Evolutionary conservation across 2,888 invertebrate species (phyloP), one percentile per base, ranked within the genome.

Genomic region (Drosophila ustulata): DNA sequence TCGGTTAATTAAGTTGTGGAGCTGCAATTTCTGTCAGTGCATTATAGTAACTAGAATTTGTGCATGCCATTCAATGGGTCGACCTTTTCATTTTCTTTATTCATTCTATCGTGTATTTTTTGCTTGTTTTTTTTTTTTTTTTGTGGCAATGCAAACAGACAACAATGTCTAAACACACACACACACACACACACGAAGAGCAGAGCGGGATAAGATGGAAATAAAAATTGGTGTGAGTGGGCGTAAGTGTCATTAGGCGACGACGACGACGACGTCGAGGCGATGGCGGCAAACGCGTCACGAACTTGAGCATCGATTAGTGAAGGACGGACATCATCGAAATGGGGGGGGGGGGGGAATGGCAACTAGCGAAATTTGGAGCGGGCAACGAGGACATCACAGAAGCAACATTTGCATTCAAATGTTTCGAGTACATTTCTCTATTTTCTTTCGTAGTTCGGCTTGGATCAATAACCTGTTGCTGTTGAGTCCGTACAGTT

Each of bases 401-500:
- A 65, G 62, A 49, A 18, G 46, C 37, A 37, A 2, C 50, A 66
- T 68, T 69, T 80, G 70, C 71, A 79, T 71, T 74, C 67, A 55
- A 71, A 71, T 57, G 68, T 50, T 61, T 56, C 37, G 46, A 68
- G 39, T 67, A 55, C 46, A 18, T 18, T 18, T 18, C 2, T 18
- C 18, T 18, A 18, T 80, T 23, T 32, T 11, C 25, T 39, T 18
- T 47, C 2, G 32, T 8, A 26, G 11, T 18, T 18, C 2, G 18
- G 18, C 0, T 18, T 45, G 84, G 84, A 82, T 86, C 87, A 86
- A 82, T 82, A 82, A 82, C 82, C 84, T 82, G 82, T 82, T 83
- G 85, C 71, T 46, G 18, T 23, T 41, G 28, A 18, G 23, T 37
- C 23, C 57, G 68, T 59, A 68, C 52, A 75, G 67, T 75, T 75